Percentiles rank a stretch among this genome's conserved stretches.
phyloP scores from a whole-genome alignment of 2,797 vertebrate genomes.

The Crocodylus rhombifer region DNA sequence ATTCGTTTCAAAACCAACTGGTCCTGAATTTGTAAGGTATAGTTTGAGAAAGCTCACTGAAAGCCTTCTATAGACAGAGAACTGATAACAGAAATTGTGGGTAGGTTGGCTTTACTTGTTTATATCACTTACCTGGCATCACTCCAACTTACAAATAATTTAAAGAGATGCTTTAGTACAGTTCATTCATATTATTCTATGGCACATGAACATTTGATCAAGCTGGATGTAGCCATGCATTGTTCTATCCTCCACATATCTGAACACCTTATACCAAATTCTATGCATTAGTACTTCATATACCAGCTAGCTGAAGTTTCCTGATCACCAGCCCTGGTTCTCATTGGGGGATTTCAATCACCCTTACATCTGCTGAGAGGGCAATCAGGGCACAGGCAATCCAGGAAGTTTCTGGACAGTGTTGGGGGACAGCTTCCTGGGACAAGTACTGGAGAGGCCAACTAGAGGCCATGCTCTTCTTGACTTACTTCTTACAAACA shows the following conservation, averaged over 20 bases:
- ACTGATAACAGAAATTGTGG: neutral
- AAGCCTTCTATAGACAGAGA: neutral
- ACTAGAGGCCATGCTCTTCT: no score
- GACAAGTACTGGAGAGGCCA: no score
- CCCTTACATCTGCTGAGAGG: no score
- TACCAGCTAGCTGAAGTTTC: no score
- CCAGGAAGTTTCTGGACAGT: no score
- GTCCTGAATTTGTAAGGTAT: neutral
- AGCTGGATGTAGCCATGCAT: neutral
- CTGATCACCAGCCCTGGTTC: no score
- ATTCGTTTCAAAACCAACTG: slow-evolving; percentile 51
- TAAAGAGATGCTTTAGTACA: neutral
- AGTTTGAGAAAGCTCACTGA: neutral
- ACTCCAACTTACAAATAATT: neutral
- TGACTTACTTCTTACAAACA: no score
- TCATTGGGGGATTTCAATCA: no score
- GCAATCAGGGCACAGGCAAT: no score
- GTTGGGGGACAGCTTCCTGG: no score
- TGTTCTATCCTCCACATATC: neutral
- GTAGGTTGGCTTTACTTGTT: neutral
- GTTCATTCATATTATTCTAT: neutral
- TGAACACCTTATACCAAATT: neutral
- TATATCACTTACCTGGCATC: neutral
- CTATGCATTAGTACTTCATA: neutral
- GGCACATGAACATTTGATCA: neutral